Evolutionary conservation across 2,888 invertebrate genomes (phyloP), one percentile per base, ranked within the genome.

Genomic region (Sphecodes monilicornis): DNA sequence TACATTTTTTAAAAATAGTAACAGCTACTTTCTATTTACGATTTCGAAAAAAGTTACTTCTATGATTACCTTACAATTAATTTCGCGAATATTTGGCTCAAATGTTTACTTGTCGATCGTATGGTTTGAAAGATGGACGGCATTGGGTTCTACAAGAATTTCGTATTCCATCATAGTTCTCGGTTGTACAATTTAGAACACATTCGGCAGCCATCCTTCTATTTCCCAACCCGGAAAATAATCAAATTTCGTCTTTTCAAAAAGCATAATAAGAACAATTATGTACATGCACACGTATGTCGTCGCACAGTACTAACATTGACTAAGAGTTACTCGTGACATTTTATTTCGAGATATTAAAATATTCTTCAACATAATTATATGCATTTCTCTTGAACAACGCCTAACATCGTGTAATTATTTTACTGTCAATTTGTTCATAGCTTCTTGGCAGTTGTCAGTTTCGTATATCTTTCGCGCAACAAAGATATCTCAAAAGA

Each of bases 161-260:
- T 16, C 26, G 22, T 43, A n/a, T 29, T n/a, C n/a, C 13, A 36
- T 46, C 36, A 39, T 29, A 74, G 68, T 29, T 57, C 43, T 10
- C 43, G 6, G 26, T 41, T 36, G 91, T 88, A 86, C 88, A 26
- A 74, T 82, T 32, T 39, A 36, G 88, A 87, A 87, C 88, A 87
- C 87, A 87, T 81, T 77, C 29, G 88, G 88, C 86, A 82, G 78
- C 64, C 46, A 71, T 57, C 8, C n/a, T 11, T 54, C n/a, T 11
- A 11, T n/a, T 54, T 36, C 36, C 36, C 36, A 5, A 36, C 4
- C 54, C n/a, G 11, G 4, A 11, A n/a, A 54, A 54, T 11, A 11
- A n/a, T 3, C 4, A 54, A n/a, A n/a, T 54, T n/a, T 54, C 4
- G 11, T 11, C 54, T 54, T 10, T 22, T 68, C 36, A 18, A 29